Evolutionary conservation across 2,797 vertebrate genomes (phyloP).

Genomic region (Pseudomugil tenellus): DNA sequence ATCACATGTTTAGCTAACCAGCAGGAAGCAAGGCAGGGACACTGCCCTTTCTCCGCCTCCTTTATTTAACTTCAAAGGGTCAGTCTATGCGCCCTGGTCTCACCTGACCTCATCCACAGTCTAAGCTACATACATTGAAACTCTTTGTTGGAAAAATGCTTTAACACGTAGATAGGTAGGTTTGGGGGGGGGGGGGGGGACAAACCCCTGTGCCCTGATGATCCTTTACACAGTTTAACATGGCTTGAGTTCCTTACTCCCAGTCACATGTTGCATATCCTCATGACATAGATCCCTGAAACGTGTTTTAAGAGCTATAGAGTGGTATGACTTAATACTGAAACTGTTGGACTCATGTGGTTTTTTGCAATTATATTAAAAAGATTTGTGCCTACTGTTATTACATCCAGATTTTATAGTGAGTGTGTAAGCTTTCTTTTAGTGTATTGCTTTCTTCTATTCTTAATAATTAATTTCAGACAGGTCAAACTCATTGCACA

Average conservation of each 20-base stretch:
- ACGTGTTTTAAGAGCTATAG: not conserved
- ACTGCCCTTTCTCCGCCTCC: constrained; percentile 57
- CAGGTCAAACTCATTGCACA: too few relatives aligned
- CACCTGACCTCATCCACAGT: not conserved
- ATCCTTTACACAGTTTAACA: constrained; percentile 19
- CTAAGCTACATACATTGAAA: not conserved
- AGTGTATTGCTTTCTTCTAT: too few relatives aligned
- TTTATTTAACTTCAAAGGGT: constrained; percentile 41
- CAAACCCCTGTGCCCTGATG: not conserved
- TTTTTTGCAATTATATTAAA: too few relatives aligned
- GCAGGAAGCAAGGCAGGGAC: constrained; percentile 54
- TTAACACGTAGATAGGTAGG: not conserved
- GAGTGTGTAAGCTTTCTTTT: too few relatives aligned
- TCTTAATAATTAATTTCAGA: too few relatives aligned
- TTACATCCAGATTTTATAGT: too few relatives aligned
- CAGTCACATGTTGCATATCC: constrained; percentile 28
- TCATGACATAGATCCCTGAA: constrained; percentile 4
- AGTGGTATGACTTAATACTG: not conserved
- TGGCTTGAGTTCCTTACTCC: constrained; percentile 13
- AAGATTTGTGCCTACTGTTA: too few relatives aligned
- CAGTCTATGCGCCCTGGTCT: not conserved
- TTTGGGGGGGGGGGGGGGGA: not conserved
- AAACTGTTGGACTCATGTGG: not conserved
- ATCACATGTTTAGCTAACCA: constrained; percentile 78
- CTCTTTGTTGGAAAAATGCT: not conserved